phyloP scores from a whole-genome alignment of 2,113 vertebrate genomes.

The Xenopus laevis region DNA sequence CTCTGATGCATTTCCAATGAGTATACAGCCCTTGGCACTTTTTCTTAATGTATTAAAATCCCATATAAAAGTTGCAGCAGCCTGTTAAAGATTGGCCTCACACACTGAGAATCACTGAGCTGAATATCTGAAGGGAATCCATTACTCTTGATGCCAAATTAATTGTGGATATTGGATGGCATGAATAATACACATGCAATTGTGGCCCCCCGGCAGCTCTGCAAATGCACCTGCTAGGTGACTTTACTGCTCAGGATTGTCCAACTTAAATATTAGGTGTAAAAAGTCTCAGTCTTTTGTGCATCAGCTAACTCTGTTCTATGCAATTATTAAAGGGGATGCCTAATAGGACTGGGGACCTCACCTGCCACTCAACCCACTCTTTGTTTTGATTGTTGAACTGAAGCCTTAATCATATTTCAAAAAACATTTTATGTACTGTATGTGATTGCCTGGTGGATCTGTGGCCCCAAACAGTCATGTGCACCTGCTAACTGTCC shows the following conservation, averaged over 20 bases:
- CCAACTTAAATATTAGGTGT: too few species aligned
- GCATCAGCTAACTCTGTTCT: too few species aligned
- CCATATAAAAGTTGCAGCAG: slow-evolving; percentile 28
- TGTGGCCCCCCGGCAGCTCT: slow-evolving; percentile 25
- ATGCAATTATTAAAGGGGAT: too few species aligned
- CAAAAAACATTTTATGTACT: not conserved
- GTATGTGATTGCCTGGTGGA: too few species aligned
- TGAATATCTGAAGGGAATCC: slow-evolving; percentile 39
- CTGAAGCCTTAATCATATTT: too few species aligned
- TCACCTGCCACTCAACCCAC: too few species aligned
- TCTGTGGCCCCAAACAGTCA: too few species aligned
- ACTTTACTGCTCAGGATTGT: not conserved
- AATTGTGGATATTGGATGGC: slow-evolving; percentile 36
- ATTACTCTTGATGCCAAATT: slow-evolving; percentile 43
- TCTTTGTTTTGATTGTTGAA: too few species aligned
- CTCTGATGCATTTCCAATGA: slow-evolving; percentile 41
- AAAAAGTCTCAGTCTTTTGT: too few species aligned
- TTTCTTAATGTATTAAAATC: slow-evolving; percentile 45
- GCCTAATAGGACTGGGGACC: too few species aligned
- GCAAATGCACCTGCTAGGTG: slow-evolving; percentile 23
- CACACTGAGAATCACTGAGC: slow-evolving; percentile 41
- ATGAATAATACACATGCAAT: slow-evolving; percentile 39
- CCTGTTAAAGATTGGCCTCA: slow-evolving; percentile 42
- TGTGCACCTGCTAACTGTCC: too few species aligned
- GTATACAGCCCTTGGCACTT: slow-evolving; percentile 37